These are phyloP conservation scores for Rhagonycha lutea DNA, from an alignment of 2,888 invertebrate genomes.

Conservation along the genomic window DNA sequence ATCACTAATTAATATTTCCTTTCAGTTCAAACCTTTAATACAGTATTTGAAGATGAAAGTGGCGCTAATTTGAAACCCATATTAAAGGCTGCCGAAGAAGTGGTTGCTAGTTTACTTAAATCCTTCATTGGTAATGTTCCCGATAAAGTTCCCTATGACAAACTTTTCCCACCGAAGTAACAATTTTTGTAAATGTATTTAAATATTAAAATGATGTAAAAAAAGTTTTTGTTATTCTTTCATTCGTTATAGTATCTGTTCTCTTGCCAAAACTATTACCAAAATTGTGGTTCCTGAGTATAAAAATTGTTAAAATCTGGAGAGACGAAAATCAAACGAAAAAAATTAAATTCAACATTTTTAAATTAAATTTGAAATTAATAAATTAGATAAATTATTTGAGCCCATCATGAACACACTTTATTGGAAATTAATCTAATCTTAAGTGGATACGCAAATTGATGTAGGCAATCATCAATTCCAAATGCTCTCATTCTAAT, in stretches of 20 bases:
- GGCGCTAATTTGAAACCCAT: neutral
- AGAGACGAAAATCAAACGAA: neutral
- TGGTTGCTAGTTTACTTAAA: neutral
- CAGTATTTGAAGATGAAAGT: neutral
- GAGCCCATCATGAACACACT: neutral
- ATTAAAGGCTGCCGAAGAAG: neutral
- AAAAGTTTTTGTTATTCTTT: neutral
- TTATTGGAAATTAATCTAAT: constrained; percentile 10
- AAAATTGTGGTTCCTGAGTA: too few species aligned
- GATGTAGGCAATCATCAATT: constrained; percentile 18
- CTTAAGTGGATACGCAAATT: constrained; percentile 18
- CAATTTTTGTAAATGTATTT: neutral
- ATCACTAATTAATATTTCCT: neutral
- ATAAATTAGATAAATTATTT: neutral
- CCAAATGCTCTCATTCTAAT: constrained; percentile 9
- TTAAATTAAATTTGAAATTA: neutral
- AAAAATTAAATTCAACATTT: neutral
- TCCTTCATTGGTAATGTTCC: neutral
- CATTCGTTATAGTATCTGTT: neutral
- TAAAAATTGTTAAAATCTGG: neutral
- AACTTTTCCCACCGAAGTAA: neutral
- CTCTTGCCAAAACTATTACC: too few species aligned
- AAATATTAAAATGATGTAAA: neutral
- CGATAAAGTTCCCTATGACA: neutral
- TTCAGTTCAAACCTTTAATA: neutral